Evolutionary conservation across 2,888 invertebrate genomes (phyloP), one percentile per base, ranked within the genome.

Genomic region (Drosophila peninsularis): DNA sequence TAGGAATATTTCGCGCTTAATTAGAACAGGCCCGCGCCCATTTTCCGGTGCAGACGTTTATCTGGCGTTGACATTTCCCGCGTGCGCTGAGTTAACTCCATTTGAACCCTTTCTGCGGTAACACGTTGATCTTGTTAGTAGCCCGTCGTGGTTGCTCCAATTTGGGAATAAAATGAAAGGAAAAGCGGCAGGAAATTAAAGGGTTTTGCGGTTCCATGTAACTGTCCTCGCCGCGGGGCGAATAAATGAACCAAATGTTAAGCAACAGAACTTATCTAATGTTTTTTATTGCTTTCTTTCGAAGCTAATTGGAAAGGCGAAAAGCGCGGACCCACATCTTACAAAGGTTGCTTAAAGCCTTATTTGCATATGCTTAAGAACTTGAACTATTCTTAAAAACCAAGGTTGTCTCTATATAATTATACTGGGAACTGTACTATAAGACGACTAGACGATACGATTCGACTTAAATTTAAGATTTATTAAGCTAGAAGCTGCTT

Each of bases 101-200:
- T 56, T 65, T 79, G 69, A 80, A 81, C 80, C 87, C 84, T 82
- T 89, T 80, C 56, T 65, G 58, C 53, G 71, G 62, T 75, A 83
- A 88, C 78, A 89, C 75, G 78, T 83, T 86, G 84, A 90, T 88
- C 90, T 80, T 76, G 79, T 78, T 81, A 71, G 66, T 34, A 65
- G 67, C 62, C 72, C 75, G 75, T 52, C 32, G 80, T 34, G 67
- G 50, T 53, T n/a, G 62, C 60, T 61, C 77, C 65, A 68, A 75
- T 71, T 75, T 62, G 50, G 19, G 49, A 62, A 60, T 42, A 55
- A 71, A 78, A 67, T 60, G 45, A 75, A 80, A 79, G 63, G 88
- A 73, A 89, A 88, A 85, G 80, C 70, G 63, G 60, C 71, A 83
- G 91, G 91, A 90, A 90, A 90, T 90, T 91, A 90, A 91, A 86